phyloP scores from a whole-genome alignment of 2,797 vertebrate genomes.

The Macroramphosus scolopax region DNA sequence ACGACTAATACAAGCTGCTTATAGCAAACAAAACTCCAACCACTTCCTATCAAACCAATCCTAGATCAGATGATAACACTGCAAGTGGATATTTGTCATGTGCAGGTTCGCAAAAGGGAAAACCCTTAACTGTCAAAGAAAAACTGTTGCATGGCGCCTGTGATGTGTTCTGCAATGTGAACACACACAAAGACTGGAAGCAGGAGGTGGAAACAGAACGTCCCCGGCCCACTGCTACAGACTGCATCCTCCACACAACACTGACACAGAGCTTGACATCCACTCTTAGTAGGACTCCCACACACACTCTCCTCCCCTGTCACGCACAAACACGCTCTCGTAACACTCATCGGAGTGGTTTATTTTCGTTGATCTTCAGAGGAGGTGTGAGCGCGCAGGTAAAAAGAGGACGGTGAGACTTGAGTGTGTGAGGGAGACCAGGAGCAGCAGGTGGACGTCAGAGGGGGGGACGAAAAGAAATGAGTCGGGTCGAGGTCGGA shows the following conservation, averaged over 20 bases:
- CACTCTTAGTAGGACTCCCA: slow-evolving; percentile 60
- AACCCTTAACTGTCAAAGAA: too few relatives aligned
- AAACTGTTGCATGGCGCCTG: too few relatives aligned
- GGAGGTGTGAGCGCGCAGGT: slow-evolving; percentile 33
- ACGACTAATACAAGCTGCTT: too few relatives aligned
- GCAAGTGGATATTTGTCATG: too few relatives aligned
- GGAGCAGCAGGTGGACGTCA: not conserved
- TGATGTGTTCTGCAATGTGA: too few relatives aligned
- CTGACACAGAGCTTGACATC: slow-evolving; percentile 61
- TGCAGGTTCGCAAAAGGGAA: too few relatives aligned
- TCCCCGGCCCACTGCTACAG: slow-evolving; percentile 52
- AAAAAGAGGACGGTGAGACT: slow-evolving; percentile 29
- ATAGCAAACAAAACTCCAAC: too few relatives aligned
- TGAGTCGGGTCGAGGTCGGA: slow-evolving; percentile 21
- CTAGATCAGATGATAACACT: too few relatives aligned
- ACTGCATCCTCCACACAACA: slow-evolving; percentile 65
- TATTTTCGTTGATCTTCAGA: slow-evolving; percentile 51
- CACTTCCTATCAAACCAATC: too few relatives aligned
- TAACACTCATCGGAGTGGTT: slow-evolving; percentile 43
- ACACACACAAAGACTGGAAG: too few relatives aligned
- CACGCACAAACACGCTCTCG: slow-evolving; percentile 40
- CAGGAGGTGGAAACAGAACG: slow-evolving; percentile 44
- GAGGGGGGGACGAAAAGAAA: too few relatives aligned
- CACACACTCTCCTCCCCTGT: slow-evolving; percentile 50
- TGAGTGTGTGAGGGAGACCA: slow-evolving; percentile 16